Evolutionary conservation across 2,888 invertebrate genomes (phyloP), one percentile per base, ranked within the genome.

Genomic region (Synergus gifuensis): DNA sequence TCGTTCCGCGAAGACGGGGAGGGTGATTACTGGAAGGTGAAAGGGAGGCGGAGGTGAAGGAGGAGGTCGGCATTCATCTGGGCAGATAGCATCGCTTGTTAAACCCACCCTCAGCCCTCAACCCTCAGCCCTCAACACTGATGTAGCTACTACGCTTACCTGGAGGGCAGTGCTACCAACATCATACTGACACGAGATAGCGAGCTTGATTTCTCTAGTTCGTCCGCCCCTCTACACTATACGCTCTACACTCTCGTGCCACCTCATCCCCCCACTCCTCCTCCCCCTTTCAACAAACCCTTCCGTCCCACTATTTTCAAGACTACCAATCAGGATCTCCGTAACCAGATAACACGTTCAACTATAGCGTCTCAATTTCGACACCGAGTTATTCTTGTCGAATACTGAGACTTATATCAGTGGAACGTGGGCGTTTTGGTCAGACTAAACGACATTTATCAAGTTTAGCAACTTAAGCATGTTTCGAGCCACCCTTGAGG

Each of bases 51-150:
- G 81, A 84, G 79, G 86, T 81, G 85, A 84, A 84, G 83, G 87
- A 86, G 87, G 84, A 84, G 85, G 83, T 78, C 85, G 86, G 90
- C 90, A 91, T 91, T 91, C 91, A 91, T 91, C 89, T 88, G 89
- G 84, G 83, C 86, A 89, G 91, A 91, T 91, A 92, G 87, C 87
- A 91, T 92, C 91, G 90, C 91, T 91, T 91, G 91, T 91, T 92
- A 92, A 91, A 90, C 86, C 89, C 86, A 88, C 22, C 22, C 22
- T 28, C 22, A 28, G 22, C 86, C 87, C 87, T 87, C 84, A 85
- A 81, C 81, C 79, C 87, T 87, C 84, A 85, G 80, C 81, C 80
- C 83, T 84, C 79, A 82, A 83, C 85, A 83, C 80, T 83, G 82
- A 82, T 85, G 81, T 83, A 85, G 82, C 85, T 83, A 84, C 81